A percentile compares a stretch with the other conserved stretches of the same genome.
phyloP scores from a whole-genome alignment of 2,113 vertebrate species.

The Brachypodius melanocephalos region DNA sequence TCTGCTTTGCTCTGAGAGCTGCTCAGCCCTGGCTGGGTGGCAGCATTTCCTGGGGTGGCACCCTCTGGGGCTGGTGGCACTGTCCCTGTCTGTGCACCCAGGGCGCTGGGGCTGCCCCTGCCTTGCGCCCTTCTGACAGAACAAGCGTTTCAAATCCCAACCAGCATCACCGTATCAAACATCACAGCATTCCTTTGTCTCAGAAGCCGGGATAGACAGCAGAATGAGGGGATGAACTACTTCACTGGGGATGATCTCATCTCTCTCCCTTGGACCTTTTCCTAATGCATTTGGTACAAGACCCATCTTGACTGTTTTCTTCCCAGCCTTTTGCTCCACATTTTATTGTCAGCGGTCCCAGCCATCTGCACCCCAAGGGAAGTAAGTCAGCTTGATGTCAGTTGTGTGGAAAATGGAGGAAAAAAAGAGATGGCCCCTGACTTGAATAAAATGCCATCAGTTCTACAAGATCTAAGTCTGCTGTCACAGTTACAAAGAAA shows the following conservation, averaged over 20 bases:
- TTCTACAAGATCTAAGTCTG: not conserved
- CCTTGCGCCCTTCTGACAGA: not conserved
- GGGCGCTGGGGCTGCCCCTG: not conserved
- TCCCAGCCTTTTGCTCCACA: not conserved
- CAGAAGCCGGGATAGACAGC: not conserved
- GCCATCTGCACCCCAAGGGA: not conserved
- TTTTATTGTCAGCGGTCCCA: not conserved
- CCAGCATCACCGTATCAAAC: accelerated
- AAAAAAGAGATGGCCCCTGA: not conserved
- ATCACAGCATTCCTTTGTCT: not conserved
- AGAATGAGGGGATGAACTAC: not conserved
- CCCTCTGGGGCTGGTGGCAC: not conserved
- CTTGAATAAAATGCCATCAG: not conserved
- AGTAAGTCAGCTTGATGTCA: not conserved
- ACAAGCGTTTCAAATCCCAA: not conserved
- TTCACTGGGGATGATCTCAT: not conserved
- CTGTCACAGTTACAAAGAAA: not conserved
- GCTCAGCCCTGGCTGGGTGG: not conserved
- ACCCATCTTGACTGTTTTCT: not conserved
- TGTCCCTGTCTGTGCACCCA: not conserved
- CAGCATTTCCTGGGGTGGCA: not conserved
- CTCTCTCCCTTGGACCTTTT: not conserved
- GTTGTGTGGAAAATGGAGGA: not conserved
- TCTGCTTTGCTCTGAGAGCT: not conserved
- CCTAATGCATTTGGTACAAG: not conserved